Evolutionary conservation across 2,113 vertebrate species (phyloP).

Genomic region (Lophura nycthemera): DNA sequence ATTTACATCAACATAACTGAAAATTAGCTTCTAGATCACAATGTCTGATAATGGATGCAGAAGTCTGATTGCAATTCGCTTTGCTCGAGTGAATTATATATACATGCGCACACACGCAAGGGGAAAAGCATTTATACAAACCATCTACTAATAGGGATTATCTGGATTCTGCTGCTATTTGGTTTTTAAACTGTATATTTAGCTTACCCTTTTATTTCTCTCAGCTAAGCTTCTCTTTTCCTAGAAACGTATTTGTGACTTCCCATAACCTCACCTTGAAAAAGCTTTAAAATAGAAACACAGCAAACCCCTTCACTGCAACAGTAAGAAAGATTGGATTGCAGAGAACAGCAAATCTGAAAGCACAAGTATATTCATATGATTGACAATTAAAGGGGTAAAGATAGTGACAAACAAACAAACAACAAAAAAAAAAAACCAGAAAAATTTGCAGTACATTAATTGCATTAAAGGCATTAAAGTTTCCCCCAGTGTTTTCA

Average conservation of each 20-base stretch:
- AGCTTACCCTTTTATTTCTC: constrained; percentile 9
- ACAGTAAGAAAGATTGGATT: constrained; percentile 38
- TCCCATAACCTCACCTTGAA: constrained; percentile 10
- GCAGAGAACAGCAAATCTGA: constrained; percentile 36
- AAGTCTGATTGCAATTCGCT: constrained; percentile 43
- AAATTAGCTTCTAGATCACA: constrained; percentile 56
- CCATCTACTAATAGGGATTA: constrained; percentile 19
- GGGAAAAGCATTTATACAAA: constrained; percentile 21
- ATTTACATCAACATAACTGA: constrained; percentile 56
- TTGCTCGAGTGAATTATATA: constrained; percentile 32
- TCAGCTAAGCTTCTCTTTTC: not conserved
- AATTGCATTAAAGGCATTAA: constrained; percentile 29
- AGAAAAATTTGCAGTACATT: constrained; percentile 44
- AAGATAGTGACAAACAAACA: constrained; percentile 30
- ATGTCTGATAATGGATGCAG: constrained; percentile 51
- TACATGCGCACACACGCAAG: not conserved
- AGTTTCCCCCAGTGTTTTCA: constrained; percentile 45
- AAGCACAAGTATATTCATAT: constrained; percentile 45
- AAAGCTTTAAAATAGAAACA: constrained; percentile 45
- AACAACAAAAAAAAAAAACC: not conserved
- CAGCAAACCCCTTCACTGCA: constrained; percentile 45
- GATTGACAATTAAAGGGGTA: constrained; percentile 43
- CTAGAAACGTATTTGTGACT: constrained; percentile 39
- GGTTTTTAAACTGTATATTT: constrained; percentile 38
- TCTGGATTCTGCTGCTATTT: constrained; percentile 50